Conservation (phyloP, 2,113 vertebrate genomes). For the Silurus asotus region DNA sequence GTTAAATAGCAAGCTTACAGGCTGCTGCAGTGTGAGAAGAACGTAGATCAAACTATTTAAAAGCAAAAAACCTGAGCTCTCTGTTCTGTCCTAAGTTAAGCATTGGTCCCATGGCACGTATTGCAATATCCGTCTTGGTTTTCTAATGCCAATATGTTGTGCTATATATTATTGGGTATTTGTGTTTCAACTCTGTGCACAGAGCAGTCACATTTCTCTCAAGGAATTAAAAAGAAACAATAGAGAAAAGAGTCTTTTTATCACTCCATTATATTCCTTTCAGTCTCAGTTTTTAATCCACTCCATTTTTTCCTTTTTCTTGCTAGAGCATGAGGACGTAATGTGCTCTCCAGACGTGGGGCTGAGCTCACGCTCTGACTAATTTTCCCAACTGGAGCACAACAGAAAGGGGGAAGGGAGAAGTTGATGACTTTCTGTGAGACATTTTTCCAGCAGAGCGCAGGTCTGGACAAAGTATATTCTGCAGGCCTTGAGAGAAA, state of each 20-base stretch:
- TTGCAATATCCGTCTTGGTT: neutral
- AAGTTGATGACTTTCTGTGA: conserved; percentile 41
- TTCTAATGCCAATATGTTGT: neutral
- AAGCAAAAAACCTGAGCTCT: neutral
- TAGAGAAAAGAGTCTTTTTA: neutral
- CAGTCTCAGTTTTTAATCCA: conserved; percentile 5
- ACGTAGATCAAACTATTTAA: neutral
- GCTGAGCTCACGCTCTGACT: conserved; percentile 54
- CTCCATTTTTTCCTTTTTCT: conserved; percentile 22
- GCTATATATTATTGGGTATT: neutral
- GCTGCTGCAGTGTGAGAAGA: conserved; percentile 16
- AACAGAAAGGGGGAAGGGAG: conserved; percentile 50
- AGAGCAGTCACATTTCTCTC: neutral
- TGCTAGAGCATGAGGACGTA: conserved; percentile 45
- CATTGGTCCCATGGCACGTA: neutral
- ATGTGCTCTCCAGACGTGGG: conserved; percentile 59
- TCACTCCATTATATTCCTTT: neutral
- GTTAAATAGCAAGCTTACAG: conserved; percentile 34
- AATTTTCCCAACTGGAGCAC: conserved; percentile 55
- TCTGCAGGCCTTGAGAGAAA: conserved; percentile 41
- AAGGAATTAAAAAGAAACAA: neutral
- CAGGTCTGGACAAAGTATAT: conserved; percentile 57
- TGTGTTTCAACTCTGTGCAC: neutral
- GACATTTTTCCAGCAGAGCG: conserved; percentile 55
- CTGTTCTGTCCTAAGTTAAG: neutral